Evolutionary conservation across 2,888 invertebrate species (phyloP).

Genomic region (Salpingus planirostris): DNA sequence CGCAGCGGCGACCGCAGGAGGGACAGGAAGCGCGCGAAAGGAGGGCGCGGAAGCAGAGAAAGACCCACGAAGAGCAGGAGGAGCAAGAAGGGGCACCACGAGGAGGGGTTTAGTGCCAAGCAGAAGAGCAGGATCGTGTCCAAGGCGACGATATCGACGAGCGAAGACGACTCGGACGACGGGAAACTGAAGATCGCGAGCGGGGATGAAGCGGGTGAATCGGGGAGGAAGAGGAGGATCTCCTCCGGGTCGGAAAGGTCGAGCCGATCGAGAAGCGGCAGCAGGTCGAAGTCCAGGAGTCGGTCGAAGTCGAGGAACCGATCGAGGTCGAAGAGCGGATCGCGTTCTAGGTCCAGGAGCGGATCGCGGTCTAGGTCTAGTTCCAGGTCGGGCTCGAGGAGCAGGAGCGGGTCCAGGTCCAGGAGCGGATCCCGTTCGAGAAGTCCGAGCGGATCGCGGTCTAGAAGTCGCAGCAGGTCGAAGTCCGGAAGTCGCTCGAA

Average conservation of each 20-base stretch:
- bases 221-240: constrained; percentile 49
- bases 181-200: constrained; percentile 49
- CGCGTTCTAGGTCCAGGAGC: constrained; percentile 13
- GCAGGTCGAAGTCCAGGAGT: constrained; percentile 33
- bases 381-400: constrained; percentile 36
- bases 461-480: constrained; percentile 29
- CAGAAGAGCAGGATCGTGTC: constrained; percentile 85
- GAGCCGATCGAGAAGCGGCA: too few relatives aligned
- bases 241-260: constrained; percentile 52
- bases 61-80: constrained; percentile 47
- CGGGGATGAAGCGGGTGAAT: constrained; percentile 47
- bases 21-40: too few relatives aligned
- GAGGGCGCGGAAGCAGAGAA: constrained; percentile 39
- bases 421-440: constrained; percentile 29
- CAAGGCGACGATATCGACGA: constrained; percentile 90
- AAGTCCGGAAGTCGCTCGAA: constrained; percentile 33
- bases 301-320: constrained; percentile 21
- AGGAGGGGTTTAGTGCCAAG: constrained; percentile 69
- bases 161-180: constrained; percentile 65
- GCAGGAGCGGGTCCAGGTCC: constrained; percentile 35
- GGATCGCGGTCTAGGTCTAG: constrained; percentile 33
- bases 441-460: constrained; percentile 29
- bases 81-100: constrained; percentile 31
- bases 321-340: constrained; percentile 23
- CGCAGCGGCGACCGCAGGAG: not conserved